A percentile compares a stretch with the other conserved stretches of the same genome.
phyloP scores from a whole-genome alignment of 2,888 invertebrate species.

The Tachina fera region DNA sequence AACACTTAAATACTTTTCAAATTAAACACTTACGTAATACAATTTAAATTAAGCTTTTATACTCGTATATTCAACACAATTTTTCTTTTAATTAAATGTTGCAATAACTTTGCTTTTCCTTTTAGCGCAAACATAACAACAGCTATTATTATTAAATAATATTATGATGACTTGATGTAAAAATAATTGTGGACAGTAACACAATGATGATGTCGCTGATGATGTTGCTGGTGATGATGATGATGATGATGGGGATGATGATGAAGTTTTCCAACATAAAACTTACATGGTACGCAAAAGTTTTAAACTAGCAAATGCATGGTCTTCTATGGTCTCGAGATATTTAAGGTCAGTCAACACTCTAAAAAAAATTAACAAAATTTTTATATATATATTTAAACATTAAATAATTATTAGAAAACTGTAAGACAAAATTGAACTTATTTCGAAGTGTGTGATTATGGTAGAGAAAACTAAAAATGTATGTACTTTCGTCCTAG shows the following conservation, averaged over 20 bases:
- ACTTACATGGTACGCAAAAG: constrained; percentile 79
- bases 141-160: neutral
- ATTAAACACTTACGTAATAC: too few species aligned
- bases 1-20: too few species aligned
- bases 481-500: too few species aligned
- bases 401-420: neutral
- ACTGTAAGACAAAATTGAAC: too few species aligned
- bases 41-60: too few species aligned
- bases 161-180: neutral
- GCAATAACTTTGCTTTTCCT: too few species aligned
- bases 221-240: too few species aligned
- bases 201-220: neutral
- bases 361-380: constrained; percentile 64
- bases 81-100: too few species aligned
- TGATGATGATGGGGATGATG: too few species aligned
- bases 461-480: too few species aligned
- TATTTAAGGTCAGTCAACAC: constrained; percentile 79
- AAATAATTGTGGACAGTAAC: neutral
- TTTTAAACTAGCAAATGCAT: constrained; percentile 79
- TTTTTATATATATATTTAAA: neutral
- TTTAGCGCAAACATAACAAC: neutral
- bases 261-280: constrained; percentile 13
- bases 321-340: constrained; percentile 80
- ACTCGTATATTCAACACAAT: too few species aligned
- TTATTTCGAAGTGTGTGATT: too few species aligned